Base-by-base conservation (phyloP, 2,888 invertebrate species). In the Trichogramma dendrolimi region DNA sequence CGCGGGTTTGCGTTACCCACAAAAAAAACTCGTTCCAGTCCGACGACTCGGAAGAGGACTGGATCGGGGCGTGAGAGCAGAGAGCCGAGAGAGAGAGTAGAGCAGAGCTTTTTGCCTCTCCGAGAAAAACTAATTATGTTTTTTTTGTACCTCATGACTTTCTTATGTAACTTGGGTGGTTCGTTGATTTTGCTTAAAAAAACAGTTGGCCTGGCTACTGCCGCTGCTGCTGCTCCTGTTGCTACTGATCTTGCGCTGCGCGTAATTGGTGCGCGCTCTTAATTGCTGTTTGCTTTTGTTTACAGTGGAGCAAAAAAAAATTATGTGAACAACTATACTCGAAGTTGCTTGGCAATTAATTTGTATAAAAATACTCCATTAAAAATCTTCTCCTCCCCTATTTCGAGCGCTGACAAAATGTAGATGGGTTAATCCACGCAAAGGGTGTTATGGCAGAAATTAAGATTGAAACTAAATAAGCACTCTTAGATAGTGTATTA, bases 61-160 rank as follows among this genome's bases (percentile, higher is more conserved):
- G 46, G 5, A 51, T 4, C 39, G 40, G 11, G 6, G 51, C 44
- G 42, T 7, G n/a, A 50, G 44, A 55, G 10, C 8, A 55, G 10
- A 8, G 49, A 14, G 11, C 10, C 8, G 44, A 43, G 41, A 55
- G 41, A 48, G 56, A 40, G 42, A 58, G 53, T 52, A 52, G 52
- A 14, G 49, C 39, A 40, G 39, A 51, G 51, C 40, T 49, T 11
- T 6, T 27, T 40, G 39, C 41, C 51, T 27, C 27, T 51, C 51
- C 40, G n/a, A 51, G 39, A 40, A 40, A 40, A 51, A 51, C 51
- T 51, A 51, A 51, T 40, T 6, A 39, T 51, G 40, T 51, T 51
- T 40, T 51, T 40, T n/a, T 40, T 40, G 51, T 51, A 51, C 51
- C 41, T 51, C 51, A 40, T n/a, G 51, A 51, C 40, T 51, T 40